These are phyloP conservation scores for Percopsis omiscomaycus DNA, from an alignment of 2,797 vertebrate species.

Conservation along the genomic window DNA sequence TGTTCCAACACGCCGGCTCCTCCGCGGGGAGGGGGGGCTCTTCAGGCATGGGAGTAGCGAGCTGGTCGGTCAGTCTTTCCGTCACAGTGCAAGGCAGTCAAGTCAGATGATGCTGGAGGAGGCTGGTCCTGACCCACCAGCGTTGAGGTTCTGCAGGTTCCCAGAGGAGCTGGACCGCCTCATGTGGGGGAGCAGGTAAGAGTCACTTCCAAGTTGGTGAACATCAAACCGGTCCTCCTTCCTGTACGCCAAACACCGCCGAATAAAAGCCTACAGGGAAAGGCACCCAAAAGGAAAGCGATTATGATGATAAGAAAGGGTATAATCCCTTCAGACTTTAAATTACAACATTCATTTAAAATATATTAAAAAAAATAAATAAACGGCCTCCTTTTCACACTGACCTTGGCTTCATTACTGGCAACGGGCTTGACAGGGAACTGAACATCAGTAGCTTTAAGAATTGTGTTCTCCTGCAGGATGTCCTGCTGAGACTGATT, in stretches of 20 bases:
- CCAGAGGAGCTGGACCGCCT: conserved; percentile 99
- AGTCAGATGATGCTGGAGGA: conserved; percentile 91
- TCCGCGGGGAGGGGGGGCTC: conserved; percentile 66
- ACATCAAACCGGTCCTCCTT: conserved; percentile 98
- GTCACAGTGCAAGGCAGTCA: conserved; percentile 78
- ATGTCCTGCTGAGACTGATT: conserved; percentile 99
- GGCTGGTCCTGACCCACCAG: conserved; percentile 83
- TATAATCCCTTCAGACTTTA: too few species aligned
- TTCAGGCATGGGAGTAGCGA: conserved; percentile 43
- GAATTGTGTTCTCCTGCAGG: conserved; percentile 98
- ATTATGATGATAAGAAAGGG: too few species aligned
- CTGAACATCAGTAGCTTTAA: conserved; percentile 98
- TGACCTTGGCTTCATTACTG: conserved; percentile 98
- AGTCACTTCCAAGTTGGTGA: conserved; percentile 94
- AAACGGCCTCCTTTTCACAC: not conserved
- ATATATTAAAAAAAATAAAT: not conserved
- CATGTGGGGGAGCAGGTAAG: conserved; percentile 98
- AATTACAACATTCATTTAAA: too few species aligned
- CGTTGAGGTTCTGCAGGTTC: conserved; percentile 87
- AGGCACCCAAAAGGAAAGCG: not conserved
- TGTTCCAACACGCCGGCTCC: conserved; percentile 66
- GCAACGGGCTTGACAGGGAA: conserved; percentile 97
- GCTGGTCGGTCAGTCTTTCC: conserved; percentile 50
- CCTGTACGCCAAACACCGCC: conserved; percentile 96
- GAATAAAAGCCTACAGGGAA: conserved; percentile 88